Evolutionary conservation across 2,113 vertebrate genomes (phyloP).

Genomic region (Myrmecobius fasciatus): DNA sequence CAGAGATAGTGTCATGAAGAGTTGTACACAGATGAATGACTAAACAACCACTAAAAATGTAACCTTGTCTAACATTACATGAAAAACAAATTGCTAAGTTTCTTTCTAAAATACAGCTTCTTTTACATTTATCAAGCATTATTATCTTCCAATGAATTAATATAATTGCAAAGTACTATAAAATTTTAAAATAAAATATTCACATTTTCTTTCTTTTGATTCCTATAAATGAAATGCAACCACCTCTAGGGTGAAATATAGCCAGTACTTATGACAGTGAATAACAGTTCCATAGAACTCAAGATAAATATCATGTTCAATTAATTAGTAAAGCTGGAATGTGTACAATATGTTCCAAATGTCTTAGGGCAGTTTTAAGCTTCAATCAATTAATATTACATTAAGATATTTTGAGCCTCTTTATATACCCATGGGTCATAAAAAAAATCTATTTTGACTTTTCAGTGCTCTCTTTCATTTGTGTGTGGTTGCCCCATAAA

Average conservation of each 20-base stretch:
- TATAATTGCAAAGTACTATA: slow-evolving; percentile 59
- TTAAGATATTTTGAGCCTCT: neutral
- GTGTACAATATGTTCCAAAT: slow-evolving; percentile 29
- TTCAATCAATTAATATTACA: neutral
- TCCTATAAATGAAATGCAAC: slow-evolving; percentile 66
- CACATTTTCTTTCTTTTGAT: slow-evolving; percentile 72
- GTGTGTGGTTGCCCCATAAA: neutral
- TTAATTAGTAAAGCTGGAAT: slow-evolving; percentile 76
- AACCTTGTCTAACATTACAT: neutral
- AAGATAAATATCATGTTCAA: slow-evolving; percentile 64
- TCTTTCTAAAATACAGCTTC: slow-evolving; percentile 63
- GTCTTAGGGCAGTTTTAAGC: neutral
- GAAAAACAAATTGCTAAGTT: slow-evolving; percentile 39
- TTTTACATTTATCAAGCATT: slow-evolving; percentile 66
- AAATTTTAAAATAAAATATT: slow-evolving; percentile 68
- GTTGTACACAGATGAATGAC: neutral
- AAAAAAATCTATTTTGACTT: neutral
- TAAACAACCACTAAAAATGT: neutral
- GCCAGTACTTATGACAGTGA: slow-evolving; percentile 73
- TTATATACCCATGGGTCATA: neutral
- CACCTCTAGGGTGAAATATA: slow-evolving; percentile 60
- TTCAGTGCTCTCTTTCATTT: neutral
- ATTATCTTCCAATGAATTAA: slow-evolving; percentile 61
- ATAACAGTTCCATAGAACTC: slow-evolving; percentile 73
- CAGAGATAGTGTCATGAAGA: neutral